These are phyloP conservation scores for Achroia grisella DNA, from an alignment of 1,140 invertebrate genomes.

Conservation along the genomic window DNA sequence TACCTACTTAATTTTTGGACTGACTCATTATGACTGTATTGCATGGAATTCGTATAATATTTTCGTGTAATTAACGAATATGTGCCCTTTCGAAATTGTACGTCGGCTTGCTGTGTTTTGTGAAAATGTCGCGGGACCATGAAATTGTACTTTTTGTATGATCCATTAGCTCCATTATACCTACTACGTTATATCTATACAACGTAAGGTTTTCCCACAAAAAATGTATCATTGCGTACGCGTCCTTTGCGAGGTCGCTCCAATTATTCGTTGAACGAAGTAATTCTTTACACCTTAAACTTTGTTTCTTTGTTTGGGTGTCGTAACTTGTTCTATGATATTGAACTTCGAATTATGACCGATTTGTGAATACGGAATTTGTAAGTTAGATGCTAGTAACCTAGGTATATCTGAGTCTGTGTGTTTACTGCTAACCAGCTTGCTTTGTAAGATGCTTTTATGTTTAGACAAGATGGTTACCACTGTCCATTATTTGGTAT, in stretches of 20 bases:
- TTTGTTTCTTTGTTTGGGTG: slow-evolving; percentile 6
- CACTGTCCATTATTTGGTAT: too few species aligned
- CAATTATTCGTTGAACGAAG: slow-evolving; percentile 1
- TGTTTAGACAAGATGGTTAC: too few species aligned
- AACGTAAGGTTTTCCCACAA: slow-evolving; percentile 9
- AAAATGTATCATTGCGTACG: slow-evolving; percentile 3
- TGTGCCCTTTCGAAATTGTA: neutral
- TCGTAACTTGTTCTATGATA: neutral
- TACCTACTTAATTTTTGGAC: too few species aligned
- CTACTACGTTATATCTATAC: neutral
- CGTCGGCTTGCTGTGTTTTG: neutral
- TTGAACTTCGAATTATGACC: neutral
- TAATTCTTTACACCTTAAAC: slow-evolving; percentile 4
- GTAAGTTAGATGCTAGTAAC: too few species aligned
- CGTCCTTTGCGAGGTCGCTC: slow-evolving; percentile 6
- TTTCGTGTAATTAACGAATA: neutral
- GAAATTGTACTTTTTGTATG: neutral
- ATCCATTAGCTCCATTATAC: neutral
- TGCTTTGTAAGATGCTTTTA: too few species aligned
- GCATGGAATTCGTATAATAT: neutral
- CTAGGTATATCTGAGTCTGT: too few species aligned
- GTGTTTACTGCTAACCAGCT: too few species aligned
- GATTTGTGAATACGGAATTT: neutral
- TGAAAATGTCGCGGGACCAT: neutral
- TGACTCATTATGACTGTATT: too few species aligned